These are phyloP conservation scores for Drosophila kanekoi DNA, from an alignment of 2,888 invertebrate species.

Conservation along the genomic window DNA sequence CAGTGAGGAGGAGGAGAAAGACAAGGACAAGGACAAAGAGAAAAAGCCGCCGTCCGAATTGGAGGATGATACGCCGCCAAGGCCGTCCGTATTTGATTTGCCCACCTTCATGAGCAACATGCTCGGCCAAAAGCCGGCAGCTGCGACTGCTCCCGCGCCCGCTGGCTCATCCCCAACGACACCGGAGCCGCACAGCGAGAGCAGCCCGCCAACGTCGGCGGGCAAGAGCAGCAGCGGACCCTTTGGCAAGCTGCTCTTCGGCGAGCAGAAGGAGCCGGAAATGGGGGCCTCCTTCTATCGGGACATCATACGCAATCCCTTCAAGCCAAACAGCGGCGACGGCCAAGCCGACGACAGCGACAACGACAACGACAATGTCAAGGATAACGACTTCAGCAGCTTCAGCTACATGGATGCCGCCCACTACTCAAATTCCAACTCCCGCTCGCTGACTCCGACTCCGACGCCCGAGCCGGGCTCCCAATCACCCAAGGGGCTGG, in stretches of 20 bases:
- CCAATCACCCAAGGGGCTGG: constrained; percentile 67
- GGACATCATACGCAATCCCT: constrained; percentile 70
- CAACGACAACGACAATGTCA: constrained; percentile 33
- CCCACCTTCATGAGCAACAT: constrained; percentile 71
- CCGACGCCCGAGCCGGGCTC: constrained; percentile 72
- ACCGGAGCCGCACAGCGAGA: neutral
- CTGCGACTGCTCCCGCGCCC: neutral
- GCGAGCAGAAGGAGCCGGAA: constrained; percentile 33
- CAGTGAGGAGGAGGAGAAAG: constrained; percentile 15
- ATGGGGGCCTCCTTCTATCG: constrained; percentile 51
- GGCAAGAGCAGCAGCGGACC: neutral
- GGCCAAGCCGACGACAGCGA: constrained; percentile 26
- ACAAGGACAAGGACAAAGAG: too few relatives aligned
- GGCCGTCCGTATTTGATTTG: constrained; percentile 69
- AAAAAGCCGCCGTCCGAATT: constrained; percentile 13
- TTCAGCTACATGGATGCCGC: constrained; percentile 1
- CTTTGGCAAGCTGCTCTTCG: constrained; percentile 43
- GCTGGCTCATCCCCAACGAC: neutral
- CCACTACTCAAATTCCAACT: constrained; percentile 67
- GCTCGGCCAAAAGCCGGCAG: constrained; percentile 34
- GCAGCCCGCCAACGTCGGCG: constrained; percentile 1
- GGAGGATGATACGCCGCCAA: constrained; percentile 42
- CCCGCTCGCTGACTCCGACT: constrained; percentile 76
- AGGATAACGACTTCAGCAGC: constrained; percentile 2
- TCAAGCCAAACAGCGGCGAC: constrained; percentile 56